Base-by-base conservation (phyloP, 2,797 vertebrate genomes). In the Choloepus didactylus region DNA sequence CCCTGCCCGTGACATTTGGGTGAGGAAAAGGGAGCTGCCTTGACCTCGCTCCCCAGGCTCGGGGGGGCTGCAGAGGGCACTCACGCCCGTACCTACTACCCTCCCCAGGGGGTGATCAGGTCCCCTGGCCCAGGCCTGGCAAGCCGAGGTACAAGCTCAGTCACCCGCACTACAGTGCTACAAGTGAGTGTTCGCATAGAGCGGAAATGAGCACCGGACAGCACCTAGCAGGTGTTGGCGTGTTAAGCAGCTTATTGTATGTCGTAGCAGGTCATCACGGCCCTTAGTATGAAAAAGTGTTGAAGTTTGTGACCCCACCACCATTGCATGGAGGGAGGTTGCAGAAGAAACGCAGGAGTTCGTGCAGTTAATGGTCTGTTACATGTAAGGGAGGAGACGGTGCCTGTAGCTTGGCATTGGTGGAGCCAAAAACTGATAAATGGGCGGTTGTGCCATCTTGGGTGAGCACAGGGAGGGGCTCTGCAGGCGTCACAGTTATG, bases 391-490 rank as follows among this genome's bases (percentile, higher is more conserved):
- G 99, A 87, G 99, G 99, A 66, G 99, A 99, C 11, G 99, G 99
- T 85, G 99, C 99, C 98, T 99, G 99, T 98, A 99, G 99, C 98
- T 98, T 99, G 98, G 99, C 99, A 25, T 99, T 99, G 0, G 99
- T 99, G 98, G 99, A 99, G 97, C 99, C 99, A 87, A 99, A 98
- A 97, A 99, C 99, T 31, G 99, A 99, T 98, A 99, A 99, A 97
- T 99, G 99, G 99, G 99, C 99, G 0, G 98, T 99, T 93, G 98
- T 99, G 97, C 99, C 99, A 46, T 99, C 99, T 91, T 99, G 99
- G 98, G 99, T 99, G 99, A 99, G 99, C 98, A 99, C 99, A 79
- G 99, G 99, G 95, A 99, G 99, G 97, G 99, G 99, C 98, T 99
- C 99, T 95, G 99, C 99, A 99, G 99, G 99, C 97, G 99, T 99